Percentiles rank a stretch among this genome's conserved stretches.
phyloP scores from a whole-genome alignment of 2,113 vertebrate species.

The Mus pahari region DNA sequence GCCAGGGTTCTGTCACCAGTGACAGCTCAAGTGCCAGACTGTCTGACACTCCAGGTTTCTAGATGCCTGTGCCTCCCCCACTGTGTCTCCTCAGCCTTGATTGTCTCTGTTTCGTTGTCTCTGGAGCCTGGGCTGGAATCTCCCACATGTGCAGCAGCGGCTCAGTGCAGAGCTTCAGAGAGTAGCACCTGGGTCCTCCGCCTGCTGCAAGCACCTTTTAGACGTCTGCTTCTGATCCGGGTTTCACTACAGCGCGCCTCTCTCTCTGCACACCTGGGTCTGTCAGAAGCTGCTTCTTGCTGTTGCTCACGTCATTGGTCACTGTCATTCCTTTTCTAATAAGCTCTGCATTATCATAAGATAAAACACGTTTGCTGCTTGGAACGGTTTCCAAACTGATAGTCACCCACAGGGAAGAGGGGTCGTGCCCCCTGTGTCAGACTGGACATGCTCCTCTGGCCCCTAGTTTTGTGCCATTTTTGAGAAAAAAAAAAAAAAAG shows the following conservation, averaged over 20 bases:
- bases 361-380: background rate
- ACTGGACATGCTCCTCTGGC: background rate
- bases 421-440: background rate
- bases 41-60: background rate
- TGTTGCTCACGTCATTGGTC: conserved; percentile 62
- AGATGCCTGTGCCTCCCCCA: background rate
- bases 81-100: background rate
- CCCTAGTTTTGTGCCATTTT: background rate
- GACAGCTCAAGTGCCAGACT: background rate
- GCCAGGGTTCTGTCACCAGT: background rate
- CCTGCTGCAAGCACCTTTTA: background rate
- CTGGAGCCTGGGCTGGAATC: background rate
- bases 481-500: background rate
- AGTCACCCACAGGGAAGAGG: background rate
- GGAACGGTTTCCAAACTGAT: background rate
- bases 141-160: background rate
- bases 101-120: background rate
- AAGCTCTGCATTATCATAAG: conserved; percentile 52
- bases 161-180: background rate
- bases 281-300: conserved; percentile 58
- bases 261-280: conserved; percentile 37
- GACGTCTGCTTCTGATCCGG: background rate
- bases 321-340: conserved; percentile 78
- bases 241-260: conserved; percentile 73
- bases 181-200: background rate